Evolutionary conservation across 2,888 invertebrate genomes (phyloP).

Genomic region (Automeris io): DNA sequence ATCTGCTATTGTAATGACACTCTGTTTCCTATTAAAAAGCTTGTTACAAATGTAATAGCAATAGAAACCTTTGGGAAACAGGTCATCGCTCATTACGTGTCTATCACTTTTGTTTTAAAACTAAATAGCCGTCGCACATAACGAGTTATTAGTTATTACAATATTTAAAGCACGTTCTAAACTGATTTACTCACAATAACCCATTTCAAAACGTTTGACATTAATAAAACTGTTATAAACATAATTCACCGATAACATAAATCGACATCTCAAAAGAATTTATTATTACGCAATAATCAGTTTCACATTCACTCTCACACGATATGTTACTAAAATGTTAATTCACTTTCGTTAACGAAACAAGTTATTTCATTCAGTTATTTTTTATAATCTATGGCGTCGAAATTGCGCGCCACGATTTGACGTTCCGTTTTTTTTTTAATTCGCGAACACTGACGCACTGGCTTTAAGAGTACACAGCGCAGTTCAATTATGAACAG

Average conservation of each 20-base stretch:
- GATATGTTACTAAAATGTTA: constrained; percentile 43
- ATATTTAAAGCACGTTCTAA: constrained; percentile 10
- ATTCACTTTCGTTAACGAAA: constrained; percentile 69
- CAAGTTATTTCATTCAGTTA: constrained; percentile 33
- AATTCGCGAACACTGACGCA: constrained; percentile 22
- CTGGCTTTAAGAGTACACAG: constrained; percentile 6
- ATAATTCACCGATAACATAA: constrained; percentile 26
- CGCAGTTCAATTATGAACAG: constrained; percentile 55
- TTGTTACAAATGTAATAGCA: constrained; percentile 13
- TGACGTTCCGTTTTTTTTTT: constrained; percentile 35
- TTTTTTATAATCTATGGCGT: constrained; percentile 28
- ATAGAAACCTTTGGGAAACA: constrained; percentile 25
- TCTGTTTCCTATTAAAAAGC: constrained; percentile 31
- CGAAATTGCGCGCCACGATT: constrained; percentile 38
- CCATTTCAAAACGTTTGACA: constrained; percentile 16
- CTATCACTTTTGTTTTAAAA: constrained; percentile 1
- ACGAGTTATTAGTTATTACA: constrained; percentile 15
- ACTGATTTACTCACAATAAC: constrained; percentile 3
- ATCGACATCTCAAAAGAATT: constrained; percentile 40
- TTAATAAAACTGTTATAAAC: constrained; percentile 20
- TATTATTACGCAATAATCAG: constrained; percentile 52
- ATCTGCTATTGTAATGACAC: constrained; percentile 11
- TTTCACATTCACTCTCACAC: constrained; percentile 71
- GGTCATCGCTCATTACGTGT: constrained; percentile 24
- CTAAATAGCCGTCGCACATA: constrained; percentile 6